phyloP scores from a whole-genome alignment of 2,888 invertebrate genomes.

The Perizoma flavofasciatum region DNA sequence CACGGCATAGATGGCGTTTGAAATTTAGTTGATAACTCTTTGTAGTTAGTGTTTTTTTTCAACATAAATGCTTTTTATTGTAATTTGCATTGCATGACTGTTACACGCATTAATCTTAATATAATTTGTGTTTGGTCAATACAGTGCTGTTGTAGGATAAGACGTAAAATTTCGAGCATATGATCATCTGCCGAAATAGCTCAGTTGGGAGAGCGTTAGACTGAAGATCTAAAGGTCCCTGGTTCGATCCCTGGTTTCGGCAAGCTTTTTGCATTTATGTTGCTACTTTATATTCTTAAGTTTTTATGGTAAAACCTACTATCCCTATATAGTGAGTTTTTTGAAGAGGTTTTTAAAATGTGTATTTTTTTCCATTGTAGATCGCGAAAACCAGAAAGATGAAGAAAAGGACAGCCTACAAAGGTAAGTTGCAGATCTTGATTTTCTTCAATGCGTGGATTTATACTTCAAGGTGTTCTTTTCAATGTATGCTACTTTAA shows the following conservation, averaged over 20 bases:
- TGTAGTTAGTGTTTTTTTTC: no score
- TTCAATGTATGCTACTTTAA: no score
- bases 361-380: constrained; percentile 47
- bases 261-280: constrained; percentile 53
- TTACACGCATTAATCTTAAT: no score
- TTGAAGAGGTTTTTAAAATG: not conserved
- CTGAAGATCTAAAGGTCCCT: constrained; percentile 89
- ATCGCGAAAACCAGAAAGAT: constrained; percentile 20
- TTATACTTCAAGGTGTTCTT: no score
- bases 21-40: not conserved
- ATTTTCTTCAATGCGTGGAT: no score
- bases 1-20: constrained; percentile 45
- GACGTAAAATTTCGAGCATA: constrained; percentile 27
- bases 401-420: constrained; percentile 20
- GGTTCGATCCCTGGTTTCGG: constrained; percentile 89
- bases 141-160: not conserved
- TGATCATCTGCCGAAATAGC: constrained; percentile 82
- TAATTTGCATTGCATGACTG: not conserved
- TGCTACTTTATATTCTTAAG: not conserved
- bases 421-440: constrained; percentile 36
- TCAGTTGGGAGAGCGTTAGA: constrained; percentile 87
- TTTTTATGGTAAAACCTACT: no score
- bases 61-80: not conserved
- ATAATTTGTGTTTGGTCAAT: no score
- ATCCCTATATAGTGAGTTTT: not conserved